These are phyloP conservation scores for Ginglymostoma cirratum DNA, from an alignment of 2,113 vertebrate genomes.

Conservation along the genomic window DNA sequence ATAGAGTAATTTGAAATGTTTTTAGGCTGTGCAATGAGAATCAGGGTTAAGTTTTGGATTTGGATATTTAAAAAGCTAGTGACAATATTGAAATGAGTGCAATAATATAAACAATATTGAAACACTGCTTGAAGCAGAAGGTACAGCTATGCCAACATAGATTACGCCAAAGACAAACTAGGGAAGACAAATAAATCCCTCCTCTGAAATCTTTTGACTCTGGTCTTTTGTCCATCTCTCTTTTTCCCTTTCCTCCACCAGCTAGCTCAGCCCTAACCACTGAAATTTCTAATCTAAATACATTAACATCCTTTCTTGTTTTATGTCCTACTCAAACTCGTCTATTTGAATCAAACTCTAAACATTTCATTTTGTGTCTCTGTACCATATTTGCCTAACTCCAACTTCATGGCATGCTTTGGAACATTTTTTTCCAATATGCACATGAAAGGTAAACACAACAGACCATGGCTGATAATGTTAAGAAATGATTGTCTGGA, in stretches of 20 bases:
- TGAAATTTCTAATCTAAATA: not conserved
- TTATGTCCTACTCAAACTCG: not conserved
- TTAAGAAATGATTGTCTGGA: not conserved
- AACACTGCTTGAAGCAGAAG: not conserved
- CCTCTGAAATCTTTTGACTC: not conserved
- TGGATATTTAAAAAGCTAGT: not conserved
- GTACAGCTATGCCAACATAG: not conserved
- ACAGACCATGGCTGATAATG: no score
- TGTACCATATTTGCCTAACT: not conserved
- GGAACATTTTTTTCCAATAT: not conserved
- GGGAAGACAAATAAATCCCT: not conserved
- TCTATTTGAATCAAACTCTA: not conserved
- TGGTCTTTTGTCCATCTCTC: not conserved
- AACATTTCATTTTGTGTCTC: not conserved
- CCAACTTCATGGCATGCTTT: not conserved
- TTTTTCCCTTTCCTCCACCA: not conserved
- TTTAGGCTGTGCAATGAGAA: not conserved
- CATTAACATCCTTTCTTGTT: not conserved
- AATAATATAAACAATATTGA: no score
- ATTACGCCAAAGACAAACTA: not conserved
- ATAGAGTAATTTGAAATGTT: not conserved
- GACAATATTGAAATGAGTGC: not conserved
- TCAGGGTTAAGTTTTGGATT: not conserved
- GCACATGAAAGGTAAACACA: not conserved
- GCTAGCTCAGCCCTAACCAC: not conserved